phyloP scores from a whole-genome alignment of 1,140 invertebrate species.

The Leptinotarsa lineolata region DNA sequence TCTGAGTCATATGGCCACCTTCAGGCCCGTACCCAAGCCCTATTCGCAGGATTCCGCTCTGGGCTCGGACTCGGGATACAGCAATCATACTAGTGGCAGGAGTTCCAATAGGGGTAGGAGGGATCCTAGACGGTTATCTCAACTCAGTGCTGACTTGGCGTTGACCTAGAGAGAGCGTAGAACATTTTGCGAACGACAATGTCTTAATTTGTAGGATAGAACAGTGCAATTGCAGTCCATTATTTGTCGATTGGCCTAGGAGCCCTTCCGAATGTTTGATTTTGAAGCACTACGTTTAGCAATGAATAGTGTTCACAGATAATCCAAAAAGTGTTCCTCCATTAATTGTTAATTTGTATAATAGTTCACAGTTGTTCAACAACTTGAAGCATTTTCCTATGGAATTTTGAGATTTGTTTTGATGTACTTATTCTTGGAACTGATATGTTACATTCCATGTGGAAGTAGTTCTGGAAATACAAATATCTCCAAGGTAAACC shows the following conservation, averaged over 20 bases:
- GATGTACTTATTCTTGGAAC: too few relatives aligned
- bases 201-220: background rate
- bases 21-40: conserved; percentile 53
- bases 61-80: conserved; percentile 71
- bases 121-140: conserved; percentile 52
- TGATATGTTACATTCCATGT: too few relatives aligned
- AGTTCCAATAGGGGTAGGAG: conserved; percentile 52
- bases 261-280: background rate
- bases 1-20: conserved; percentile 57
- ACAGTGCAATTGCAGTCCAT: background rate
- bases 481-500: too few relatives aligned
- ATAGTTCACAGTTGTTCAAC: too few relatives aligned
- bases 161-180: conserved; percentile 44
- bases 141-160: conserved; percentile 54
- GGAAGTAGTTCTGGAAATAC: too few relatives aligned
- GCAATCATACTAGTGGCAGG: conserved; percentile 64
- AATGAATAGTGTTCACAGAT: too few relatives aligned
- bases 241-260: background rate
- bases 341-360: too few relatives aligned
- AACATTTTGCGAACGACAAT: background rate
- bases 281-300: too few relatives aligned
- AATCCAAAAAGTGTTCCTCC: too few relatives aligned
- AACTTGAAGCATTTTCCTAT: too few relatives aligned
- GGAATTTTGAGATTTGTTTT: too few relatives aligned
- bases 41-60: conserved; percentile 63